Evolutionary conservation across 2,888 invertebrate species (phyloP).

Genomic region (Endotricha flammealis): DNA sequence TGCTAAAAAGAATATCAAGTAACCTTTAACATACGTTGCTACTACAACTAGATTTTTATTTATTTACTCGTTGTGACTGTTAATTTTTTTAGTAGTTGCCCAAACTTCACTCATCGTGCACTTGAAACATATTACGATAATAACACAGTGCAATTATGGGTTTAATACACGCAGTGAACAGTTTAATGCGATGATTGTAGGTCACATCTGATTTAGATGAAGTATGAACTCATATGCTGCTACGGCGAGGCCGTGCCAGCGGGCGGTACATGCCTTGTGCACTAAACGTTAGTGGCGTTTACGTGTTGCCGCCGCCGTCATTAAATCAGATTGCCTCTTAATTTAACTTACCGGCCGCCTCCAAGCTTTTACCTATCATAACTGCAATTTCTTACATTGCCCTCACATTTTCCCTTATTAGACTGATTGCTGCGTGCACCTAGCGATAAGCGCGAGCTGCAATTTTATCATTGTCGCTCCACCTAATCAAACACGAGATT

Average conservation of each 20-base stretch:
- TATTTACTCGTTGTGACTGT: neutral
- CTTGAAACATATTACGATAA: neutral
- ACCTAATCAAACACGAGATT: conserved; percentile 26
- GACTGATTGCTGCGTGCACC: conserved; percentile 17
- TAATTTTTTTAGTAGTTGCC: neutral
- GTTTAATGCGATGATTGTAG: conserved; percentile 14
- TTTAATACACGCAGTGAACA: neutral
- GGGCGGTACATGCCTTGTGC: conserved; percentile 21
- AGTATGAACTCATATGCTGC: conserved; percentile 39
- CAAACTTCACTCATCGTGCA: neutral
- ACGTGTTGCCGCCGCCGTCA: conserved; percentile 31
- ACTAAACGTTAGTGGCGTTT: conserved; percentile 40
- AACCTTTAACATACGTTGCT: too few species aligned
- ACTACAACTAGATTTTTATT: neutral
- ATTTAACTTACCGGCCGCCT: conserved; percentile 39
- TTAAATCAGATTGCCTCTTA: conserved; percentile 53
- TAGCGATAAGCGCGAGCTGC: conserved; percentile 18
- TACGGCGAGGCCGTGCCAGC: conserved; percentile 30
- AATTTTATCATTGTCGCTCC: conserved; percentile 32
- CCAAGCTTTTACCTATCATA: conserved; percentile 40
- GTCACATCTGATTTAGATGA: conserved; percentile 26
- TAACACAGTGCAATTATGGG: neutral
- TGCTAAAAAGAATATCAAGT: neutral
- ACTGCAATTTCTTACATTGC: conserved; percentile 46
- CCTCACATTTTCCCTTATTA: conserved; percentile 34